Percentiles rank a stretch among this genome's conserved stretches.
Evolutionary conservation across 2,797 vertebrate species (phyloP).

Genomic region (Enteromius viviparus): DNA sequence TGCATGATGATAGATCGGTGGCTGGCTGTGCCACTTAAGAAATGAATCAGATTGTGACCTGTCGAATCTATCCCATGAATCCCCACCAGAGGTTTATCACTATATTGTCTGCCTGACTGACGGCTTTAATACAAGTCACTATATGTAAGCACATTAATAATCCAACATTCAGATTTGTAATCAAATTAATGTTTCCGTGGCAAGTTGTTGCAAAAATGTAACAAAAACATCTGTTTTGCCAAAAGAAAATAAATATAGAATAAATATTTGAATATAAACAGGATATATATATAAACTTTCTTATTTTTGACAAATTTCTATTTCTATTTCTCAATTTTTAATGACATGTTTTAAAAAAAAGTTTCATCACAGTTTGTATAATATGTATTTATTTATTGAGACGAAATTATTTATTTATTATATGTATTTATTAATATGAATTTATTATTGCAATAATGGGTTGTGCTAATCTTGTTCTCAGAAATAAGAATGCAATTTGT

Average conservation of each 20-base stretch:
- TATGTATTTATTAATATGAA: too few species aligned
- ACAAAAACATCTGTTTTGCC: not conserved
- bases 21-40: slow-evolving; percentile 39
- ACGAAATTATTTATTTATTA: too few species aligned
- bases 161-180: not conserved
- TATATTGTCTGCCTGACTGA: not conserved
- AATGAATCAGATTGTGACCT: slow-evolving; percentile 49
- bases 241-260: not conserved
- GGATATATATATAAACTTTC: not conserved
- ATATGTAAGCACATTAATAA: not conserved
- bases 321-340: not conserved
- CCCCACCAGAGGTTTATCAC: slow-evolving; percentile 13
- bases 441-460: not conserved
- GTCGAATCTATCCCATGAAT: slow-evolving; percentile 8
- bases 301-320: not conserved
- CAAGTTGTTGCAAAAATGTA: too few species aligned
- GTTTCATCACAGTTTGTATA: not conserved
- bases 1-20: slow-evolving; percentile 29
- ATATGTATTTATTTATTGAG: not conserved
- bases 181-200: not conserved
- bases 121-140: not conserved
- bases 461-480: not conserved
- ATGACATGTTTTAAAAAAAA: not conserved
- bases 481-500: not conserved
- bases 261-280: too few species aligned